Evolutionary conservation across 2,888 invertebrate genomes (phyloP), one percentile per base, ranked within the genome.

Genomic region (Lepidochrysops patricia): DNA sequence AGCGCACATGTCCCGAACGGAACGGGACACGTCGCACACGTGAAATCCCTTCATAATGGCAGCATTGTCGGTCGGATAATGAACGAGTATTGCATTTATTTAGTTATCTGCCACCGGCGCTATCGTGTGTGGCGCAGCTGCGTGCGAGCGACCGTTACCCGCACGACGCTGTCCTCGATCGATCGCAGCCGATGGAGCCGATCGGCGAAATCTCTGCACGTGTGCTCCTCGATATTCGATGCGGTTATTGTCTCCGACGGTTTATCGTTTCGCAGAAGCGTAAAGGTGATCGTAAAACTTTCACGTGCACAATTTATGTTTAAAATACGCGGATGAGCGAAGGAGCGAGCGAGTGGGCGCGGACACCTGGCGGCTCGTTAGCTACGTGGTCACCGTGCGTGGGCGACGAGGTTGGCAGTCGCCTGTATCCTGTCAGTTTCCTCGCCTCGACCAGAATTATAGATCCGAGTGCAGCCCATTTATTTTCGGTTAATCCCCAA

Each of bases 151-250:
- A 88, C 89, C 88, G 88, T 89, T 88, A 88, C 83, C 80, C 84
- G 87, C 86, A 87, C 88, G 86, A 87, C 88, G 87, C 82, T n/a
- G n/a, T n/a, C 88, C 88, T 85, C 86, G 83, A 87, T 88, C 87
- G 86, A 86, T 85, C 82, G 73, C 70, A 79, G 82, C 12, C 43
- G 84, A 79, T 83, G 83, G 82, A 84, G 84, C 80, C 76, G 78
- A 86, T 85, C 80, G 80, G 86, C 80, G 79, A 86, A 86, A 87
- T 84, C 80, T 75, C 73, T 72, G 72, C 72, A 72, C 72, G 72
- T 72, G 72, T 84, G 82, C 85, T 82, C 82, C 78, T 80, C 82
- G 68, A 79, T 80, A 81, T 75, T 74, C 79, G 84, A 83, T 72
- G 86, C 80, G 79, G 79, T 73, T 77, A 84, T 84, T 86, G 84